phyloP scores from a whole-genome alignment of 2,797 vertebrate genomes.

The Muraenolepis orangiensis region DNA sequence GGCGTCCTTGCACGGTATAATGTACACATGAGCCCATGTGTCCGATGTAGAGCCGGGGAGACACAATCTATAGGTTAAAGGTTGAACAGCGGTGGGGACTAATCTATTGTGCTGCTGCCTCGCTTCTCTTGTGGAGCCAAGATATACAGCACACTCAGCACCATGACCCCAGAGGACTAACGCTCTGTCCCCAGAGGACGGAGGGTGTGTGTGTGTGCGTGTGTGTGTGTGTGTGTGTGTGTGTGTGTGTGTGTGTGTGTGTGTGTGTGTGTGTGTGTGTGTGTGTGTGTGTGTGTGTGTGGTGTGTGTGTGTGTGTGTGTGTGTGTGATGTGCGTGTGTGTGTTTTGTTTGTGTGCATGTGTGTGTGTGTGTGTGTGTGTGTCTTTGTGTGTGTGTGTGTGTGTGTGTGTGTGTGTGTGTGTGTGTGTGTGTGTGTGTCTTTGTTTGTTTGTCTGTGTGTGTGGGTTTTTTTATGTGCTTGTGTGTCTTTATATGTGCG shows the following conservation, averaged over 20 bases:
- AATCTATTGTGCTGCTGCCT: slow-evolving; percentile 62
- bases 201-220: slow-evolving; percentile 4
- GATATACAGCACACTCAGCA: slow-evolving; percentile 53
- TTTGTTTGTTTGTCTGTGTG: background rate
- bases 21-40: slow-evolving; percentile 20
- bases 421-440: background rate
- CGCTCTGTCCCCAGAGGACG: slow-evolving; percentile 54
- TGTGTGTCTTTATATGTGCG: background rate
- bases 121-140: slow-evolving; percentile 70
- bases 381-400: too few relatives aligned
- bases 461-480: background rate
- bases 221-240: background rate
- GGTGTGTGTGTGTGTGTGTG: too few relatives aligned
- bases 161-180: slow-evolving; percentile 55
- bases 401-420: too few relatives aligned
- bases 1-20: background rate
- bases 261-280: too few relatives aligned
- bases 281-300: too few relatives aligned
- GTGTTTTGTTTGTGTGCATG: too few relatives aligned
- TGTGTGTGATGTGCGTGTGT: too few relatives aligned
- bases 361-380: too few relatives aligned
- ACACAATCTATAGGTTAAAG: slow-evolving; percentile 19
- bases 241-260: too few relatives aligned
- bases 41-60: background rate
- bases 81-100: slow-evolving; percentile 53